A percentile compares a stretch with the other conserved stretches of the same genome.
Evolutionary conservation across 2,113 vertebrate species (phyloP).

Genomic region (Hepsetus odoe): DNA sequence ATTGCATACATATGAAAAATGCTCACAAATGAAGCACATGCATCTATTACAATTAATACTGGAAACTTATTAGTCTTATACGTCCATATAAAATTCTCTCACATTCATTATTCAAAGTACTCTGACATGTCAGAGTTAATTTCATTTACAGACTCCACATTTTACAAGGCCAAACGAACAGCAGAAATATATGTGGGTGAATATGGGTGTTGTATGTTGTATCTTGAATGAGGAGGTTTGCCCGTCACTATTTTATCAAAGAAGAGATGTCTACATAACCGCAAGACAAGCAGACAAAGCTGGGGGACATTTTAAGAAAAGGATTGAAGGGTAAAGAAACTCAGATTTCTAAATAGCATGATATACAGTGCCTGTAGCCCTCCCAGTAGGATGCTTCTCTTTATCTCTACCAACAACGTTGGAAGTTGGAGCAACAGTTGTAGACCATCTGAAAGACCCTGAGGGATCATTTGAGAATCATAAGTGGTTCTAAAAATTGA

Average conservation of each 20-base stretch:
- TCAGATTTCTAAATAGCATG: slow-evolving; percentile 4
- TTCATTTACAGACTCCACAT: not conserved
- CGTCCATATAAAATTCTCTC: not conserved
- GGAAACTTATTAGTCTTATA: not conserved
- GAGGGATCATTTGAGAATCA: too few species aligned
- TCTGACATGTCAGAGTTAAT: not conserved
- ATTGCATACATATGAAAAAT: not conserved
- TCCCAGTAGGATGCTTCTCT: not conserved
- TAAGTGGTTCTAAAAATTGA: too few species aligned
- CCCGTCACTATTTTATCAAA: not conserved
- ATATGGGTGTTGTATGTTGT: not conserved
- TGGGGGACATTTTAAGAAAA: not conserved
- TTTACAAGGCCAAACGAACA: not conserved
- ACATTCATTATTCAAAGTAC: not conserved
- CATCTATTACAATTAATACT: not conserved
- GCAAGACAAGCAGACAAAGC: not conserved
- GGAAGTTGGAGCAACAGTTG: too few species aligned
- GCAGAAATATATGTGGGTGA: not conserved
- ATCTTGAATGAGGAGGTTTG: not conserved
- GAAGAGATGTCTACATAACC: not conserved
- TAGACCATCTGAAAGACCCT: too few species aligned
- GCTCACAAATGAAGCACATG: not conserved
- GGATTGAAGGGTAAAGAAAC: not conserved
- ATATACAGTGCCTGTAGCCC: not conserved
- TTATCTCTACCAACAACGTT: not conserved